Conservation (phyloP, 1,140 invertebrate species). For the Anthonomus grandis region DNA sequence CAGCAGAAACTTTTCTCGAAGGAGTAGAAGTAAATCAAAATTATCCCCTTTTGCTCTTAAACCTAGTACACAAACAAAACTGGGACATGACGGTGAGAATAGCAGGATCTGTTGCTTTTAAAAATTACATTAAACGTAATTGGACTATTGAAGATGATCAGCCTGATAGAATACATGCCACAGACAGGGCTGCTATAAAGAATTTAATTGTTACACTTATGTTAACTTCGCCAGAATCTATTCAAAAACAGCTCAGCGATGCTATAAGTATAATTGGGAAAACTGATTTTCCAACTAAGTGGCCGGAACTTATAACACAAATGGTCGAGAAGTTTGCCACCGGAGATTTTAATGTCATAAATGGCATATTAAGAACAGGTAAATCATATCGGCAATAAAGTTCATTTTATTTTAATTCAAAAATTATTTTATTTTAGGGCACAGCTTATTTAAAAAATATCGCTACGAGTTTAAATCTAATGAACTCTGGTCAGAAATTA, state of each 20-base stretch:
- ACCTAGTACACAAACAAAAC: constrained; percentile 76
- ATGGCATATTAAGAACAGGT: constrained; percentile 91
- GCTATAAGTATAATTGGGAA: constrained; percentile 93
- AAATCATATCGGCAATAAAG: too few relatives aligned
- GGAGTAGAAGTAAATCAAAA: constrained; percentile 87
- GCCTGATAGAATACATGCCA: constrained; percentile 73
- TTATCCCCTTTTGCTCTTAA: constrained; percentile 82
- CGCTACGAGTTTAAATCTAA: constrained; percentile 95
- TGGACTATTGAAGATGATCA: constrained; percentile 86
- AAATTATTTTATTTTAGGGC: too few relatives aligned
- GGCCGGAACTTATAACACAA: constrained; percentile 84
- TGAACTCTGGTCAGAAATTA: constrained; percentile 93
- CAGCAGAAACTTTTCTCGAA: constrained; percentile 93
- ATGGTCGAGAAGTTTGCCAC: constrained; percentile 91
- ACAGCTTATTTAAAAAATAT: constrained; percentile 95
- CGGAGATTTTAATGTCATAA: constrained; percentile 92
- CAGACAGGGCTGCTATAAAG: constrained; percentile 80
- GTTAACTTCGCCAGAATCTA: constrained; percentile 83
- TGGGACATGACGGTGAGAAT: constrained; percentile 78
- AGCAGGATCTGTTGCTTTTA: constrained; percentile 89
- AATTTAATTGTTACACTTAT: constrained; percentile 86
- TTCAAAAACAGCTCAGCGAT: constrained; percentile 94
- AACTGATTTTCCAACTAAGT: constrained; percentile 92
- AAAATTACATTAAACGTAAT: constrained; percentile 95
- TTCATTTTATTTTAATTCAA: too few relatives aligned